phyloP scores from a whole-genome alignment of 1,140 invertebrate genomes.

The Atta colombica region DNA sequence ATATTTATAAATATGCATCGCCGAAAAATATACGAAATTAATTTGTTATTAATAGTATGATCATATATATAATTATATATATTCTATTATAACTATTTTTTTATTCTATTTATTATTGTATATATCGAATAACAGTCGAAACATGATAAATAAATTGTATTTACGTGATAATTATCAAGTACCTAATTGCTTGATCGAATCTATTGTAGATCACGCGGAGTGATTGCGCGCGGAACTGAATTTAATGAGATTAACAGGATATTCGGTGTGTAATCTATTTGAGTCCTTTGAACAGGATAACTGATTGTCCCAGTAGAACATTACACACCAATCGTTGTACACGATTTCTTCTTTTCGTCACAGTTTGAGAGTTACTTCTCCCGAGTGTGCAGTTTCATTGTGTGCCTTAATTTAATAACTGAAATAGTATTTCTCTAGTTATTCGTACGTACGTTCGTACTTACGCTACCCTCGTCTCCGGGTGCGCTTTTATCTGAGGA shows the following conservation, averaged over 20 bases:
- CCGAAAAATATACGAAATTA: neutral
- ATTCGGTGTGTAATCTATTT: constrained; percentile 49
- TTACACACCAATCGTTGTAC: constrained; percentile 20
- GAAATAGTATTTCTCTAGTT: constrained; percentile 57
- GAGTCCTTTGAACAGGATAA: constrained; percentile 43
- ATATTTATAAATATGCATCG: neutral
- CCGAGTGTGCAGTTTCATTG: constrained; percentile 52
- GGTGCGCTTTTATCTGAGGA: constrained; percentile 60
- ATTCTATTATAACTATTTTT: neutral
- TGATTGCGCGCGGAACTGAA: constrained; percentile 16
- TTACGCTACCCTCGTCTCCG: constrained; percentile 22
- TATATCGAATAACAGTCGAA: neutral
- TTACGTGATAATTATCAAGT: constrained; percentile 19
- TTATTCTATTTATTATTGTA: neutral
- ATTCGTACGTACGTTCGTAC: constrained; percentile 48
- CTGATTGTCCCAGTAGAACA: constrained; percentile 22
- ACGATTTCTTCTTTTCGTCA: constrained; percentile 35
- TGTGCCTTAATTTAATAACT: constrained; percentile 61
- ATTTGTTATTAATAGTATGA: neutral
- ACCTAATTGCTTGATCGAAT: constrained; percentile 43
- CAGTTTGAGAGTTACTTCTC: constrained; percentile 69
- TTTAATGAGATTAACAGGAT: constrained; percentile 46
- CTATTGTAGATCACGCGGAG: neutral
- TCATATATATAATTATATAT: neutral
- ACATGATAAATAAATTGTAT: constrained; percentile 1